These are phyloP conservation scores for Trematomus bernacchii DNA, from an alignment of 2,797 vertebrate genomes.

Conservation along the genomic window DNA sequence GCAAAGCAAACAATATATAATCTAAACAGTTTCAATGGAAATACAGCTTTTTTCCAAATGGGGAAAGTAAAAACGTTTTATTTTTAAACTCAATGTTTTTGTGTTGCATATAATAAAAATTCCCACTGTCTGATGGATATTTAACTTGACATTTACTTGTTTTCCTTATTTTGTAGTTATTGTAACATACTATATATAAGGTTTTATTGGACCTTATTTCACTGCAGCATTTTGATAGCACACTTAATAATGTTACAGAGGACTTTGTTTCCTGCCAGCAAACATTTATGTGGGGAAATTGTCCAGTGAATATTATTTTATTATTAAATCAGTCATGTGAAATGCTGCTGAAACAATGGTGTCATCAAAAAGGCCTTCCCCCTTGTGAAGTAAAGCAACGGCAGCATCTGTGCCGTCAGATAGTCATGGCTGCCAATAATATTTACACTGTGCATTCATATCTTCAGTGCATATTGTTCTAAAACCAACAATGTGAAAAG, in stretches of 20 bases:
- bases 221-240: constrained; percentile 29
- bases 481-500: constrained; percentile 67
- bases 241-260: constrained; percentile 23
- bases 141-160: background rate
- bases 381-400: constrained; percentile 52
- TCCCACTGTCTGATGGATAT: background rate
- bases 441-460: constrained; percentile 66
- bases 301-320: constrained; percentile 49
- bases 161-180: background rate
- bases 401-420: constrained; percentile 72
- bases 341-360: constrained; percentile 64
- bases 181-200: background rate
- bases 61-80: no score
- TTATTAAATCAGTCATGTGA: constrained; percentile 68
- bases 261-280: constrained; percentile 39
- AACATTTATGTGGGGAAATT: constrained; percentile 39
- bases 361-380: constrained; percentile 50
- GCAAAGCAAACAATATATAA: background rate
- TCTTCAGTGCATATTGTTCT: constrained; percentile 57
- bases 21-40: background rate
- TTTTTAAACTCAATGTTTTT: background rate
- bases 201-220: constrained; percentile 32
- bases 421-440: constrained; percentile 76
- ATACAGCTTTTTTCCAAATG: background rate
- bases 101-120: background rate